These are phyloP conservation scores for Pipra filicauda DNA, from an alignment of 2,113 vertebrate species.

Conservation along the genomic window DNA sequence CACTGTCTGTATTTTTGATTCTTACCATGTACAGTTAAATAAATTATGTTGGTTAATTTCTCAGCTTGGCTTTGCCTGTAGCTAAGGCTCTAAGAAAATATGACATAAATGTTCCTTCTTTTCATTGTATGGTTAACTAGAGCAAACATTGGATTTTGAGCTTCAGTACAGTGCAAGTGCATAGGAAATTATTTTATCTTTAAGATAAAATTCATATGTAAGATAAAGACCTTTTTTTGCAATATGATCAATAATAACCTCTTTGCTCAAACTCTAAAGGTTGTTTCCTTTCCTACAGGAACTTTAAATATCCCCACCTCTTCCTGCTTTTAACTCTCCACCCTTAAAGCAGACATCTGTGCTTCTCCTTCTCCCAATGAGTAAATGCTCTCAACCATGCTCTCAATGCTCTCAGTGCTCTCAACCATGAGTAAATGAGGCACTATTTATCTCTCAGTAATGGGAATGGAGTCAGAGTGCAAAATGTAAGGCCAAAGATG, in stretches of 20 bases:
- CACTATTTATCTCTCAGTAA: not conserved
- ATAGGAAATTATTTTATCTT: not conserved
- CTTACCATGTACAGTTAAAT: not conserved
- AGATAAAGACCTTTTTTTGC: not conserved
- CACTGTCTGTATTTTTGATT: not conserved
- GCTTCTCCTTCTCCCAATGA: not conserved
- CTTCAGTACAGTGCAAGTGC: not conserved
- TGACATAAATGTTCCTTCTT: not conserved
- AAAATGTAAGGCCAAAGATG: not conserved
- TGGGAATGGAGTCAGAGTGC: not conserved
- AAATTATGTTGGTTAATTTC: not conserved
- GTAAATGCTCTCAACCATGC: not conserved
- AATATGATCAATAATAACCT: not conserved
- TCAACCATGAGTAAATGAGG: not conserved
- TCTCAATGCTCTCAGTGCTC: not conserved
- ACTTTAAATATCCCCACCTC: constrained; percentile 10
- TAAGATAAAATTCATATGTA: not conserved
- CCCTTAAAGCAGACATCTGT: not conserved
- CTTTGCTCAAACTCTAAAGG: not conserved
- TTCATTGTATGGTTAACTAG: not conserved
- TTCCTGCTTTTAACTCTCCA: constrained; percentile 1
- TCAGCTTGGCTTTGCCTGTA: not conserved
- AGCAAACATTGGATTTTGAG: not conserved
- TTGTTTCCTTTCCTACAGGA: not conserved
- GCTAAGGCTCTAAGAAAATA: not conserved